Conservation (phyloP, 2,797 vertebrate species). For the Myotis planiceps region DNA sequence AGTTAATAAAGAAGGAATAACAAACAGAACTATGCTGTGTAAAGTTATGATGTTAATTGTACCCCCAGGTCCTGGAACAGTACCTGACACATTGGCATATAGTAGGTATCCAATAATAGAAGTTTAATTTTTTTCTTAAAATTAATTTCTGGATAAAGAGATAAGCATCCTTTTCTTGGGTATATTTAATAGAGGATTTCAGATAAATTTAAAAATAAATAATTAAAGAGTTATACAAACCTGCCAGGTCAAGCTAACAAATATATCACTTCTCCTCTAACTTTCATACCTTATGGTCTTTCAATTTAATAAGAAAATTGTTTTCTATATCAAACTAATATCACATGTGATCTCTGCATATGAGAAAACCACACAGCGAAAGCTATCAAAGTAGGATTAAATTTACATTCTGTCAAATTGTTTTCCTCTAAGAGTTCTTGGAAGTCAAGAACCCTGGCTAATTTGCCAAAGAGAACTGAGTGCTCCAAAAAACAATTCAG, state of each 20-base stretch:
- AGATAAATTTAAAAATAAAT: background rate
- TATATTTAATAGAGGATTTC: background rate
- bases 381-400: slow-evolving; percentile 21
- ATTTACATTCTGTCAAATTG: slow-evolving; percentile 24
- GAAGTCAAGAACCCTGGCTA: slow-evolving; percentile 17
- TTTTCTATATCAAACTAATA: slow-evolving; percentile 48
- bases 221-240: background rate
- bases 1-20: background rate
- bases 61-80: background rate
- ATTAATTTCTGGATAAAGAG: background rate
- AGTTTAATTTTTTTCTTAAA: background rate
- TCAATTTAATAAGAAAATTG: slow-evolving; percentile 8
- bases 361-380: background rate
- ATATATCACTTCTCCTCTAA: background rate
- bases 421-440: slow-evolving; percentile 26
- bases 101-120: background rate
- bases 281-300: background rate
- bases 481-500: background rate
- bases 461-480: background rate
- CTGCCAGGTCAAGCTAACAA: background rate
- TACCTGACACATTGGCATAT: background rate
- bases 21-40: background rate
- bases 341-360: background rate
- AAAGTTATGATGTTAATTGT: background rate
- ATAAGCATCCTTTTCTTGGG: background rate